Percentiles rank a stretch among this genome's conserved stretches.
Evolutionary conservation across 2,888 invertebrate genomes (phyloP).

Genomic region (Eupithecia inturbata): DNA sequence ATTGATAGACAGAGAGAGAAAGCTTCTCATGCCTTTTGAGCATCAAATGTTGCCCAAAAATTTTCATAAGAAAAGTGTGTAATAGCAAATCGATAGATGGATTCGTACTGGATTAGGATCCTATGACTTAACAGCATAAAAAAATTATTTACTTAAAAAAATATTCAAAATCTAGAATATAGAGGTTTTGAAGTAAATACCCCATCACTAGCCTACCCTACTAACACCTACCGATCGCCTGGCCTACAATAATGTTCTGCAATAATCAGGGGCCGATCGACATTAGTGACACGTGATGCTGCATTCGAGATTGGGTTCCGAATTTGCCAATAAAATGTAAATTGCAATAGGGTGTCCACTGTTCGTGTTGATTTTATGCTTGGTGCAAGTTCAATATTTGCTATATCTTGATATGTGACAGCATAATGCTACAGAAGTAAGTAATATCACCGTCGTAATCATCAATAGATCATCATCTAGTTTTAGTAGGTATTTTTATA

Average conservation of each 20-base stretch:
- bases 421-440: not conserved
- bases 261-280: constrained; percentile 53
- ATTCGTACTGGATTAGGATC: too few species aligned
- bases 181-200: not conserved
- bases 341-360: constrained; percentile 33
- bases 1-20: too few species aligned
- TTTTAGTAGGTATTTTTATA: too few species aligned
- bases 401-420: not conserved
- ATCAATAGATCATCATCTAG: too few species aligned
- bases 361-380: constrained; percentile 20
- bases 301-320: constrained; percentile 62
- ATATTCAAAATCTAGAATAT: too few species aligned
- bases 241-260: constrained; percentile 52
- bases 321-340: constrained; percentile 37
- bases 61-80: too few species aligned
- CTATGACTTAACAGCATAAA: too few species aligned
- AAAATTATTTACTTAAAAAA: too few species aligned
- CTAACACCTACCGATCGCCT: constrained; percentile 38
- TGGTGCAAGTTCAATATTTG: constrained; percentile 6
- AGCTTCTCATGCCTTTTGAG: too few species aligned
- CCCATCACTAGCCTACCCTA: constrained; percentile 14
- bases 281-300: constrained; percentile 74
- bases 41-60: too few species aligned
- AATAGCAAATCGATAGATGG: too few species aligned
- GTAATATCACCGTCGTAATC: too few species aligned